These are phyloP conservation scores for Alloplasta piceator DNA, from an alignment of 2,888 invertebrate genomes.

Conservation along the genomic window DNA sequence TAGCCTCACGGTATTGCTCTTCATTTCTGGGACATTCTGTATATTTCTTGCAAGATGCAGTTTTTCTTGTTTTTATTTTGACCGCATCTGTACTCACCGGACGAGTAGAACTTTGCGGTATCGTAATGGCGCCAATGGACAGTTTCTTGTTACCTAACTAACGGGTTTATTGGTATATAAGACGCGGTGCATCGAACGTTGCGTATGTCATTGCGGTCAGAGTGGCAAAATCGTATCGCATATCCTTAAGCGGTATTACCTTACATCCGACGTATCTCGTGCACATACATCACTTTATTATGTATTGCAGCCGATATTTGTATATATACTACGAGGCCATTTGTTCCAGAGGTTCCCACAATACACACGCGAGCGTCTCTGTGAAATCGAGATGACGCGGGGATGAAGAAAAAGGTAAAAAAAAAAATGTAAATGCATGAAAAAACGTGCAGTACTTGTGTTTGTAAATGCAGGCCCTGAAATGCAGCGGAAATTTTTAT, in stretches of 20 bases:
- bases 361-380: slow-evolving; percentile 23
- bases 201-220: slow-evolving; percentile 54
- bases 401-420: slow-evolving; percentile 23
- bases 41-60: neutral
- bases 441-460: neutral
- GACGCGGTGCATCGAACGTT: slow-evolving; percentile 26
- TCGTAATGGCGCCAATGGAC: slow-evolving; percentile 68
- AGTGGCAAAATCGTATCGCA: slow-evolving; percentile 69
- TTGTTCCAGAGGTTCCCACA: slow-evolving; percentile 67
- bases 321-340: slow-evolving; percentile 13
- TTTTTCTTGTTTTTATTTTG: slow-evolving; percentile 13
- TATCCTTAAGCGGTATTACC: slow-evolving; percentile 72
- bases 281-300: slow-evolving; percentile 8
- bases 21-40: no score
- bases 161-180: slow-evolving; percentile 52
- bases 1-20: no score
- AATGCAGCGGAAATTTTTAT: no score
- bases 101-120: slow-evolving; percentile 70
- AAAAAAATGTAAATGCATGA: neutral
- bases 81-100: slow-evolving; percentile 60
- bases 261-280: slow-evolving; percentile 68
- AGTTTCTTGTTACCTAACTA: slow-evolving; percentile 71
- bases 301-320: slow-evolving; percentile 14
- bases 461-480: neutral
- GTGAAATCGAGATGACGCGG: neutral